phyloP scores from a whole-genome alignment of 2,797 vertebrate species.

The Aulostomus chinensis region DNA sequence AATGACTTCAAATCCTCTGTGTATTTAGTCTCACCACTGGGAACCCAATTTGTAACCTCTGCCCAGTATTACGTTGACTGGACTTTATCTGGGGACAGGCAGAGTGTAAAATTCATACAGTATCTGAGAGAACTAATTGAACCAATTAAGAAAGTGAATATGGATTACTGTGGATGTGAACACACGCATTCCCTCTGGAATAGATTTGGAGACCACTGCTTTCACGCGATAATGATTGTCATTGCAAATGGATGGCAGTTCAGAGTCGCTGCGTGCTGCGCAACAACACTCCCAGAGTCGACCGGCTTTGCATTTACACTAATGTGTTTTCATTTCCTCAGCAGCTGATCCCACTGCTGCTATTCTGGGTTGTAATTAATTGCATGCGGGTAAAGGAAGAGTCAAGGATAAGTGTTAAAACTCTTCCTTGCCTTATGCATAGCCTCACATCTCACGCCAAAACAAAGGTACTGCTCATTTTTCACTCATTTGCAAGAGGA shows the following conservation, averaged over 20 bases:
- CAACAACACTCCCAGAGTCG: constrained; percentile 24
- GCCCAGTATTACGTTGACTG: constrained; percentile 71
- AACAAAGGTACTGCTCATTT: constrained; percentile 28
- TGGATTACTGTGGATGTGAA: constrained; percentile 66
- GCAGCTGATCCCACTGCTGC: constrained; percentile 59
- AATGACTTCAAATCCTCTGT: constrained; percentile 72
- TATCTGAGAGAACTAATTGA: constrained; percentile 77
- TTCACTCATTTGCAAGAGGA: constrained; percentile 40
- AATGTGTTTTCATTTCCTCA: constrained; percentile 55
- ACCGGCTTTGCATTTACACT: constrained; percentile 42
- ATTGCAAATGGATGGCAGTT: constrained; percentile 55
- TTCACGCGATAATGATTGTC: constrained; percentile 61
- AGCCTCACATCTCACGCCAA: constrained; percentile 19
- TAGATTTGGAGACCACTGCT: constrained; percentile 55
- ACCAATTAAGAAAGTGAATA: constrained; percentile 76
- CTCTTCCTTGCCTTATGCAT: constrained; percentile 29
- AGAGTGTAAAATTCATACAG: constrained; percentile 75
- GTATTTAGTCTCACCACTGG: constrained; percentile 64
- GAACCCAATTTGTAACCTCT: constrained; percentile 76
- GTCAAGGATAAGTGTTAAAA: constrained; percentile 66
- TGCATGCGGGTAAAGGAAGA: constrained; percentile 59
- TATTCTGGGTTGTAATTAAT: constrained; percentile 65
- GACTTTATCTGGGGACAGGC: constrained; percentile 74
- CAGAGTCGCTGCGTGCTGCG: constrained; percentile 26
- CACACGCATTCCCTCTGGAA: constrained; percentile 52